Evolutionary conservation across 1,140 invertebrate genomes (phyloP).

Genomic region (Conus betulinus): DNA sequence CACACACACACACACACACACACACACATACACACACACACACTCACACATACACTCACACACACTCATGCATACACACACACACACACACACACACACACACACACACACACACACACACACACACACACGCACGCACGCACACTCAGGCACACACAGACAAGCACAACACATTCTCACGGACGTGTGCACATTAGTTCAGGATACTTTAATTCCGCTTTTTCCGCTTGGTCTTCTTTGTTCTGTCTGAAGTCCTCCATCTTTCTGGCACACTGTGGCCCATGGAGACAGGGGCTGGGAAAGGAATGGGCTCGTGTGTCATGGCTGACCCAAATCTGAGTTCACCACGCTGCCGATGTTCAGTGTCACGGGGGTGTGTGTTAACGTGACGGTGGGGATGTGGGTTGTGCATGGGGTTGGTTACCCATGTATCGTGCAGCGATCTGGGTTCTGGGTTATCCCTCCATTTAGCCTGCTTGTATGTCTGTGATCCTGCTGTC

Average conservation of each 20-base stretch:
- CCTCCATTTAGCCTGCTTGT: no score
- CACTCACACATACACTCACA: not conserved
- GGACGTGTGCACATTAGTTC: not conserved
- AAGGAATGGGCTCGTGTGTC: no score
- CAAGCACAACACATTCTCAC: not conserved
- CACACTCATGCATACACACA: not conserved
- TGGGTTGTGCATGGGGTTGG: no score
- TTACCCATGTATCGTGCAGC: no score
- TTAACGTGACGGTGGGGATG: no score
- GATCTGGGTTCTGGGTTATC: no score
- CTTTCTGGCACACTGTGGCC: no score
- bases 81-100: not conserved
- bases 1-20: constrained; percentile 13
- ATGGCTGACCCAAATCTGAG: no score
- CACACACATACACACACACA: not conserved
- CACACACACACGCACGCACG: constrained; percentile 11
- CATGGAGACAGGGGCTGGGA: no score
- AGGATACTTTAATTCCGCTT: not conserved
- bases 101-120: not conserved
- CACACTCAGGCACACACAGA: constrained; percentile 6
- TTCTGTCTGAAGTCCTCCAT: not conserved
- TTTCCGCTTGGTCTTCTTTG: not conserved
- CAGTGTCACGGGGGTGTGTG: no score
- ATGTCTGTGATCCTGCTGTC: no score
- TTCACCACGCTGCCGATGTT: no score